Conservation (phyloP, 2,797 vertebrate genomes). For the Sarcophilus harrisii region DNA sequence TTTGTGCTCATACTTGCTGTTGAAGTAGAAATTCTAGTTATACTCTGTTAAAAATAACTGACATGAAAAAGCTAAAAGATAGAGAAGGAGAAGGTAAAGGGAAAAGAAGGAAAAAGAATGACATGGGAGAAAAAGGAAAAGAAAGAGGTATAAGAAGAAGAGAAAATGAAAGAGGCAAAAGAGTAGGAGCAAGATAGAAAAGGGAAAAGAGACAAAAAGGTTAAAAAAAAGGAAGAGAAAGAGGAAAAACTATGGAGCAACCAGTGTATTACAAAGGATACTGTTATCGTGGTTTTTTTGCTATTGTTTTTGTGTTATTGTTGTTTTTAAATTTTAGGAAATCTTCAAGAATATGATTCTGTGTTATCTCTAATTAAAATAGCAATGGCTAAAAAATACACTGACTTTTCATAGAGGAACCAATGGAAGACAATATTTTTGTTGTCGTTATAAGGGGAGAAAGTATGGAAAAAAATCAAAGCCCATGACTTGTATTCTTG, state of each 20-base stretch:
- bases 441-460: background rate
- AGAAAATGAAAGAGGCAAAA: too few species aligned
- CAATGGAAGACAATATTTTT: background rate
- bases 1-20: background rate
- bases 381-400: background rate
- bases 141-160: too few species aligned
- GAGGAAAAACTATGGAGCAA: background rate
- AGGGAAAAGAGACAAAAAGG: too few species aligned
- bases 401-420: background rate
- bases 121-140: too few species aligned
- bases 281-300: background rate
- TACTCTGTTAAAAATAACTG: background rate
- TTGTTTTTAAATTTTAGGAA: background rate
- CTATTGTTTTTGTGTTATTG: background rate
- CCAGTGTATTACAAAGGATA: background rate
- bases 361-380: background rate
- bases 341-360: background rate
- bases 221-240: background rate
- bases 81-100: background rate
- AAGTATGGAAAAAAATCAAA: background rate
- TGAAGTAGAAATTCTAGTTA: background rate
- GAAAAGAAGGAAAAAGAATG: background rate
- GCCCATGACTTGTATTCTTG: background rate
- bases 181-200: too few species aligned
- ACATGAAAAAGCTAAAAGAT: background rate